Evolutionary conservation across 2,113 vertebrate species (phyloP).

Genomic region (Sinocyclocheilus rhinocerous): DNA sequence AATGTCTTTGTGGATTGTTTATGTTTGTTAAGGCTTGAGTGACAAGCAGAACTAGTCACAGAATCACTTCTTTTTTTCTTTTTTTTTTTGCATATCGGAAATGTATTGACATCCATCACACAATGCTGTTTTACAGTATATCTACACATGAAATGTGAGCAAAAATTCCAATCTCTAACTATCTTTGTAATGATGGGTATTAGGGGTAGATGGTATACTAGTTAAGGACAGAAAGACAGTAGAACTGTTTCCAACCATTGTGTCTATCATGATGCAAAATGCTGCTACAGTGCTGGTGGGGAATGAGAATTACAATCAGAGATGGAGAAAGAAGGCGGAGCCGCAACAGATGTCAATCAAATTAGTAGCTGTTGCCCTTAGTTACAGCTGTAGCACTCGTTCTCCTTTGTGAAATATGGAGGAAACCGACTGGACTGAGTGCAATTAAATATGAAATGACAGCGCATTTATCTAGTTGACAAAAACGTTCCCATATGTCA

Average conservation of each 20-base stretch:
- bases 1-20: conserved; percentile 38
- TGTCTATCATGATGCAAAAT: not conserved
- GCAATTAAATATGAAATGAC: not conserved
- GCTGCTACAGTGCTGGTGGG: not conserved
- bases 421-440: not conserved
- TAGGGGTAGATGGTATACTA: not conserved
- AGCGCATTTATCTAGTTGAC: too few relatives aligned
- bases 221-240: not conserved
- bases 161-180: too few relatives aligned
- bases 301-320: not conserved
- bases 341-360: conserved; percentile 3
- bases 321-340: not conserved
- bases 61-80: not conserved
- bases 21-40: conserved; percentile 16
- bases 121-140: not conserved
- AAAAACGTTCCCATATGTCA: too few relatives aligned
- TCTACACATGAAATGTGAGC: not conserved
- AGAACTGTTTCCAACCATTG: not conserved
- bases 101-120: not conserved
- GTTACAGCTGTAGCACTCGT: not conserved
- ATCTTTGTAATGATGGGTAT: too few relatives aligned
- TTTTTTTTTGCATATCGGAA: not conserved
- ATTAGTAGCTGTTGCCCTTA: not conserved
- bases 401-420: conserved; percentile 7
- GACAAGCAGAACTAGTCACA: not conserved